Percentiles rank a stretch among this genome's conserved stretches.
Conservation (phyloP, 2,888 invertebrate species). For the Drosophila paranaensis region DNA sequence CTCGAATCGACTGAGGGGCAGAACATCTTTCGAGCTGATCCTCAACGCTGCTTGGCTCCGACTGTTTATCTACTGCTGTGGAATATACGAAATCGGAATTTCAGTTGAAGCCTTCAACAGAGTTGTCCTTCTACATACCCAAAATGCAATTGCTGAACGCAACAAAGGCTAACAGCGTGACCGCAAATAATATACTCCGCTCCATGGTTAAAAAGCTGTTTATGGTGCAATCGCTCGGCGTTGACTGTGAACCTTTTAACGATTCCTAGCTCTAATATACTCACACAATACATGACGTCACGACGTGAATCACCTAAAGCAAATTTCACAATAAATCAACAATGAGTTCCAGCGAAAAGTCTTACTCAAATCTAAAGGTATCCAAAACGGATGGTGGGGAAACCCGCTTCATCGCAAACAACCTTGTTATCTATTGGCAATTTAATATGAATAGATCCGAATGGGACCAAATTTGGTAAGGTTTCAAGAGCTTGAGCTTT, state of each 20-base stretch:
- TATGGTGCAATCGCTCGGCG: not conserved
- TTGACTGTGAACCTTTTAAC: slow-evolving; percentile 8
- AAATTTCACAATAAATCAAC: not conserved
- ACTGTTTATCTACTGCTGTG: not conserved
- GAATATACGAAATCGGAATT: slow-evolving; percentile 30
- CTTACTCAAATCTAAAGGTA: not conserved
- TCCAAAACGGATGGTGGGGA: not conserved
- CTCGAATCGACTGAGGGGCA: not conserved
- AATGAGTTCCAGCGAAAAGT: not conserved
- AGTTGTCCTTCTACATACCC: slow-evolving; percentile 10
- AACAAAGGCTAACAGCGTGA: slow-evolving; percentile 3
- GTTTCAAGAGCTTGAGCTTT: too few relatives aligned
- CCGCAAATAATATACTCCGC: not conserved
- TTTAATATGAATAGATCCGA: not conserved
- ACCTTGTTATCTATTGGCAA: not conserved
- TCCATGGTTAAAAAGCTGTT: slow-evolving; percentile 15
- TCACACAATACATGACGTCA: not conserved
- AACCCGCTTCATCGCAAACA: not conserved
- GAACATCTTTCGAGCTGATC: slow-evolving; percentile 15
- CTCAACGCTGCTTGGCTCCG: not conserved
- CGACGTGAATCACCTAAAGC: not conserved
- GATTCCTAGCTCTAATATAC: not conserved
- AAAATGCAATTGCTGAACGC: slow-evolving; percentile 1
- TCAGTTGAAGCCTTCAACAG: not conserved
- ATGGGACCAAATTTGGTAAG: too few relatives aligned